phyloP scores from a whole-genome alignment of 2,113 vertebrate species.

The Perognathus longimembris region DNA sequence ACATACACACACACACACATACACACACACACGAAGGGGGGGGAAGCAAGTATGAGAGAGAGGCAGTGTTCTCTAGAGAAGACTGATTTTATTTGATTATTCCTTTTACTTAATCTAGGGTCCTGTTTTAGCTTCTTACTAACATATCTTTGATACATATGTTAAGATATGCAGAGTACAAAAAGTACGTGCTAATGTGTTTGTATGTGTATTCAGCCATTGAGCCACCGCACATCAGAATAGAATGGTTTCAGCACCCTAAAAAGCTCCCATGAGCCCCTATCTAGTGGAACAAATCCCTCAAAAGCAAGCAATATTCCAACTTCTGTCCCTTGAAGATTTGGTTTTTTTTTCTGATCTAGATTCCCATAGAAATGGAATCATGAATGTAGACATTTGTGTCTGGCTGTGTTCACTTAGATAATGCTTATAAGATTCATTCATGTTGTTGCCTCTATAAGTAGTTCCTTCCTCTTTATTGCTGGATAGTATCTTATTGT shows the following conservation, averaged over 20 bases:
- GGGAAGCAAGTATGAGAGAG: too few relatives aligned
- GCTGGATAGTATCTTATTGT: slow-evolving; percentile 49
- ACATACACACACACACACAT: too few relatives aligned
- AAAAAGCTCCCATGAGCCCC: slow-evolving; percentile 14
- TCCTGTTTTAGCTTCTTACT: background rate
- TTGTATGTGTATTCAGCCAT: background rate
- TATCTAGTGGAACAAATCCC: background rate
- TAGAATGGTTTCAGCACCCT: background rate
- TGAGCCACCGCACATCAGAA: slow-evolving; percentile 25
- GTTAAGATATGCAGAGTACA: background rate
- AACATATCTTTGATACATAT: background rate
- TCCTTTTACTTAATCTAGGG: background rate
- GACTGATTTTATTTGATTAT: slow-evolving; percentile 26
- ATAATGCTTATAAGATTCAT: background rate
- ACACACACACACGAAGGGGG: too few relatives aligned
- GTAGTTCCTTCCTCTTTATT: slow-evolving; percentile 27
- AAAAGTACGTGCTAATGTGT: background rate
- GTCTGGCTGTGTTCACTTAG: slow-evolving; percentile 35
- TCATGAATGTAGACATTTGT: background rate
- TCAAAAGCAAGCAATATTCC: slow-evolving; percentile 11
- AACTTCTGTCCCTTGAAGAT: background rate
- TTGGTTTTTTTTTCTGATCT: slow-evolving; percentile 15
- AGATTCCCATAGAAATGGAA: background rate
- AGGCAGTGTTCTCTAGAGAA: background rate
- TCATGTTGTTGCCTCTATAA: background rate